Evolutionary conservation across 2,888 invertebrate species (phyloP).

Genomic region (Agrotis clavis): DNA sequence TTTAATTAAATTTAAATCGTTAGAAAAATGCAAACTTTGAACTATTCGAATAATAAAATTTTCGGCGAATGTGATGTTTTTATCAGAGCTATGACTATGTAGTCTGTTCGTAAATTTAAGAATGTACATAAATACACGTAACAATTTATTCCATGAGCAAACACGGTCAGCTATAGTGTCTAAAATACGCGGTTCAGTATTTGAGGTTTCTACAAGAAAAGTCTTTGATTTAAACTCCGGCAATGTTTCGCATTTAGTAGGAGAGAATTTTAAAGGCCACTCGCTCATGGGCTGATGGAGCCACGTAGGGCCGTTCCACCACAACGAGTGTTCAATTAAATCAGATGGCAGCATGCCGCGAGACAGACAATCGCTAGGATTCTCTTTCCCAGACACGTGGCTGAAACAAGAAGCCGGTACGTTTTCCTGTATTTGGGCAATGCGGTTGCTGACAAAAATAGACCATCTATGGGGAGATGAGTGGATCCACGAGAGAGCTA

Average conservation of each 20-base stretch:
- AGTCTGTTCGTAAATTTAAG: not conserved
- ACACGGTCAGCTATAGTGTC: not conserved
- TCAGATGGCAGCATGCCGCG: not conserved
- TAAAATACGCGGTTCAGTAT: not conserved
- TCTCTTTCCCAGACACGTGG: not conserved
- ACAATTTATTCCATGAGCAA: not conserved
- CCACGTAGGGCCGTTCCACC: not conserved
- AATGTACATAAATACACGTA: not conserved
- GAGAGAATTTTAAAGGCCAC: not conserved
- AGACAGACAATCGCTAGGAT: not conserved
- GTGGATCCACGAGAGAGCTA: not conserved
- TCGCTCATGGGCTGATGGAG: not conserved
- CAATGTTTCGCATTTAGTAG: not conserved
- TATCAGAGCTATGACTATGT: not conserved
- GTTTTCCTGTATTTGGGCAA: not conserved
- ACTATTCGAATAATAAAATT: not conserved
- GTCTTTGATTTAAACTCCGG: not conserved
- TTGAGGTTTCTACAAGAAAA: not conserved
- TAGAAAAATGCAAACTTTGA: too few species aligned
- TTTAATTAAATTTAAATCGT: too few species aligned
- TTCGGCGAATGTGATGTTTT: not conserved
- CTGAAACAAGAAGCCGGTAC: not conserved
- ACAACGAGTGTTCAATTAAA: constrained; percentile 1
- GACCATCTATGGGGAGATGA: constrained; percentile 1
- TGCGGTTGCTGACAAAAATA: not conserved